Evolutionary conservation across 2,888 invertebrate genomes (phyloP), one percentile per base, ranked within the genome.

Genomic region (Romanomermis culicivorax): DNA sequence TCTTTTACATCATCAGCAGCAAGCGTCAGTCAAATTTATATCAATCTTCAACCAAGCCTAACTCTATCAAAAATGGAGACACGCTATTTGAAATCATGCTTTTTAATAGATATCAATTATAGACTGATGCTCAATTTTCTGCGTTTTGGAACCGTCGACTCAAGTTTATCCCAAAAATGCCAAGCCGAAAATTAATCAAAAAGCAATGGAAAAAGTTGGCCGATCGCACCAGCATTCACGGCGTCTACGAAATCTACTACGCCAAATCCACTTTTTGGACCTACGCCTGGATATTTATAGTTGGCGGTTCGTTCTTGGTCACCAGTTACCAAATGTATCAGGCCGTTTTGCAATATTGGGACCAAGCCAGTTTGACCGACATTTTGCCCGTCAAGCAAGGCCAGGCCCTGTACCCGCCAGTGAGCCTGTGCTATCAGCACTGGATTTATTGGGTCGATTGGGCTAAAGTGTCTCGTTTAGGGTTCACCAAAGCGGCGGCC

Each of bases 391-490:
- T 45, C 4, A 23, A 45, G 4, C 11, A 11, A 45, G 23, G 45
- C 11, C 23, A n/a, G 17, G 36, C 36, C 4, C 45, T 45, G 23
- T 45, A 45, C 23, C 45, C 45, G 11, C 17, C 45, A 7, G 23
- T 45, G 17, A 45, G 45, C 45, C 23, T 45, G 23, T 45, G 45
- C 23, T 45, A 45, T 23, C 11, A 7, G 11, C 45, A 45, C 23
- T 45, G 45, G 45, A 45, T 45, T 7, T 45, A 45, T 23, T 45
- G 45, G 45, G 45, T 45, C 17, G 45, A 45, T 45, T 45, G 45
- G 45, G 23, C 11, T n/a, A 45, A 45, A 45, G 45, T 23, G 17
- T n/a, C 11, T 11, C 11, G 23, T n/a, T 23, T 45, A 11, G 23
- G 23, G 4, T n/a, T 45, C 4, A 45, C 17, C 45, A 11, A 23